Evolutionary conservation across 2,113 vertebrate species (phyloP).

Genomic region (Lontra canadensis): DNA sequence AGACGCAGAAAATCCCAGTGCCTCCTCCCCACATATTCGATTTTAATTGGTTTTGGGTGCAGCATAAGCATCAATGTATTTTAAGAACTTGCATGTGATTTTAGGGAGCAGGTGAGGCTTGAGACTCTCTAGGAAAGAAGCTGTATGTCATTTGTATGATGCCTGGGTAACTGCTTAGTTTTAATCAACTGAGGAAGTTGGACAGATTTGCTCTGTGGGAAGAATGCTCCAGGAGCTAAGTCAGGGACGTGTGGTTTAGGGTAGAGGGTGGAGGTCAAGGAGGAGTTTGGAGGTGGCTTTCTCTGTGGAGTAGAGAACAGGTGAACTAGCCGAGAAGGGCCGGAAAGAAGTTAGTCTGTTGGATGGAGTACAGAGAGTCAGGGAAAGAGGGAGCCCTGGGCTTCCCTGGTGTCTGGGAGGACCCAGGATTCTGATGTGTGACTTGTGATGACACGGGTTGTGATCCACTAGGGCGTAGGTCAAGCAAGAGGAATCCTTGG

Average conservation of each 20-base stretch:
- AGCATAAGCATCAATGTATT: rapidly evolving
- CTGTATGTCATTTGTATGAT: not conserved
- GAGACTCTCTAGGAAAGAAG: too few relatives aligned
- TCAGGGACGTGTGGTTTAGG: rapidly evolving
- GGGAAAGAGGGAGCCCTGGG: rapidly evolving
- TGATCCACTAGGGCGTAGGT: rapidly evolving
- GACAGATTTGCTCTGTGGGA: not conserved
- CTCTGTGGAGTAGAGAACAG: not conserved
- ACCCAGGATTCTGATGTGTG: not conserved
- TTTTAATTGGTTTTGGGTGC: not conserved
- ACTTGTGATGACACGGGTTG: not conserved
- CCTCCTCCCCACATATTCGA: not conserved
- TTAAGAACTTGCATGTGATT: not conserved
- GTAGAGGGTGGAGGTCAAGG: too few relatives aligned
- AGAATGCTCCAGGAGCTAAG: not conserved
- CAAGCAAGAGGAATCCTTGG: not conserved
- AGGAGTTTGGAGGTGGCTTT: too few relatives aligned
- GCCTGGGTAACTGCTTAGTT: not conserved
- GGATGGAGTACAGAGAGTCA: not conserved
- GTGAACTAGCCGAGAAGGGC: rapidly evolving
- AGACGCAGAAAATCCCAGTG: rapidly evolving
- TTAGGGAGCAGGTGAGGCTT: too few relatives aligned
- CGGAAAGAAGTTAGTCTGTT: rapidly evolving
- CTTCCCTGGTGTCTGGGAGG: not conserved
- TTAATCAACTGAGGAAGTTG: not conserved